A percentile compares a stretch with the other conserved stretches of the same genome.
These are phyloP conservation scores for Cylloceria caligata DNA, from an alignment of 2,888 invertebrate genomes.

Conservation along the genomic window DNA sequence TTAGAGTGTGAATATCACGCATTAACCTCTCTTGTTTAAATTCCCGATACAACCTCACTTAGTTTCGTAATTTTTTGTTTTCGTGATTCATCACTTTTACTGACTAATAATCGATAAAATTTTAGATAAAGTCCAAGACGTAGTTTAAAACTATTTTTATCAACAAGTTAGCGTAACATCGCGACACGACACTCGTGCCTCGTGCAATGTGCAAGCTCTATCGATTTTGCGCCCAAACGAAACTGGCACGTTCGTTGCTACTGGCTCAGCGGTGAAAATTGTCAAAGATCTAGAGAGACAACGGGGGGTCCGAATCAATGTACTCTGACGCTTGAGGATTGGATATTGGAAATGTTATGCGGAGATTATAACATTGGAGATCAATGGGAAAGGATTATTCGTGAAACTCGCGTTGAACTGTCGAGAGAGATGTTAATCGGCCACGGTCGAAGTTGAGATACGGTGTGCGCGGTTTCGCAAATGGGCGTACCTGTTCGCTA, in stretches of 20 bases:
- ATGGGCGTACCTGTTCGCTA: slow-evolving; percentile 72
- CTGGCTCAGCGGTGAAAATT: slow-evolving; percentile 39
- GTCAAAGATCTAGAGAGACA: slow-evolving; percentile 30
- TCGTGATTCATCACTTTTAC: not conserved
- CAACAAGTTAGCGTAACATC: slow-evolving; percentile 58
- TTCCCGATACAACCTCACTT: slow-evolving; percentile 31
- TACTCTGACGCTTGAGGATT: not conserved
- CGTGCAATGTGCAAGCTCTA: slow-evolving; percentile 73
- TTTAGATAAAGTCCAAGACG: not conserved
- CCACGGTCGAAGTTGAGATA: slow-evolving; percentile 35
- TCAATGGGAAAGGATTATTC: not conserved
- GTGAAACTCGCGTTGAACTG: slow-evolving; percentile 10
- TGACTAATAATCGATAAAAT: not conserved
- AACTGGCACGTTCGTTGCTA: slow-evolving; percentile 71
- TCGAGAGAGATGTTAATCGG: slow-evolving; percentile 6
- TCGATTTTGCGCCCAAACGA: slow-evolving; percentile 77
- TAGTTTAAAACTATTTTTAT: slow-evolving; percentile 52
- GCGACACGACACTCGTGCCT: slow-evolving; percentile 47
- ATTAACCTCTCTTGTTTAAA: not conserved
- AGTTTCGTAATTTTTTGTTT: not conserved
- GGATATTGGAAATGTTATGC: not conserved
- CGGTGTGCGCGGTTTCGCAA: slow-evolving; percentile 54
- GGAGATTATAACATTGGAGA: not conserved
- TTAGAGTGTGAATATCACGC: not conserved
- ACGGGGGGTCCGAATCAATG: slow-evolving; percentile 4